Base-by-base conservation (phyloP, 2,888 invertebrate species). In the Nomada ruficornis region DNA sequence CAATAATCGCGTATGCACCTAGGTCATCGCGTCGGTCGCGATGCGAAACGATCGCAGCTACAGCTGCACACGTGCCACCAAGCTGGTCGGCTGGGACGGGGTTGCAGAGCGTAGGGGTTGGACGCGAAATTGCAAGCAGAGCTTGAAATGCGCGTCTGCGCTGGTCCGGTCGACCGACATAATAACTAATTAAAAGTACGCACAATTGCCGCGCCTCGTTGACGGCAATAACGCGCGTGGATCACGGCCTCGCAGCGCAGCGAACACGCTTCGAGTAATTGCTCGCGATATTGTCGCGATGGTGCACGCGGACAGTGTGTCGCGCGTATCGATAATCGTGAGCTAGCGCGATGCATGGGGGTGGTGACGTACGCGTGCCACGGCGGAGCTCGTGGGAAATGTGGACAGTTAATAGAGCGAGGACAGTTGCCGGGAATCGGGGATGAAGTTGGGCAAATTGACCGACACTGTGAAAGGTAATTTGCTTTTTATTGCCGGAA, bases 131-230 rank as follows among this genome's bases (percentile, higher is more conserved):
- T 88, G 82, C 84, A 72, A 85, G 84, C 85, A 84, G 88, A 88
- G 87, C 78, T 86, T 73, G 78, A 86, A 86, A 87, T 74, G 75
- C 82, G 73, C 84, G 78, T 69, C 62, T 75, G 67, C 65, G 77
- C 71, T 68, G 68, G 79, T 70, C 64, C 20, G 15, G 20, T 70
- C 55, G 59, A 47, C 29, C 71, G 44, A 63, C 69, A 76, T 84
- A 89, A 90, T 88, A 88, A 90, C 82, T 89, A 89, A 90, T 89
- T 87, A 90, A 90, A 89, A 89, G 86, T 79, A 85, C 83, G 84
- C 80, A 84, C 36, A 84, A 85, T 85, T 85, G 76, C 78, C 64
- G 82, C 73, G 73, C 68, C 84, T 84, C 84, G 84, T 84, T 84
- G 81, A 69, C 75, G 59, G n/a, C 36, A 77, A 69, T 77, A 64